Percentiles rank a stretch among this genome's conserved stretches.
These are phyloP conservation scores for Cosmorhoe ocellata DNA, from an alignment of 2,888 invertebrate species.

Conservation along the genomic window DNA sequence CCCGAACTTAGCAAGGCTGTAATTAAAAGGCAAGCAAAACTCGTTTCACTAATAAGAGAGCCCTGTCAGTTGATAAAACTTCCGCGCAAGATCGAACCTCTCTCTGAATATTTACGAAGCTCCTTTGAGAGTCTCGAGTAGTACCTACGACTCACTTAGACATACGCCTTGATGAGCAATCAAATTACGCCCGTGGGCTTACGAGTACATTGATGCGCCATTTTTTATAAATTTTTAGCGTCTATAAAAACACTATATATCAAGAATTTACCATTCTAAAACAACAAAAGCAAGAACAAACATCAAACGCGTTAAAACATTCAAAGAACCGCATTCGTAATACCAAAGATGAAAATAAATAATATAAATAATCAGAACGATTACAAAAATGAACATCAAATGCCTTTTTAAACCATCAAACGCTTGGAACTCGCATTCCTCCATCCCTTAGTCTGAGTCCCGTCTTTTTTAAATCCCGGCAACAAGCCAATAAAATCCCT, in stretches of 20 bases:
- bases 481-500: slow-evolving; percentile 82
- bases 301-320: slow-evolving; percentile 17
- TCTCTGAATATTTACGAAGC: slow-evolving; percentile 74
- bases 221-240: no score
- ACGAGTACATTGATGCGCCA: no score
- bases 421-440: slow-evolving; percentile 64
- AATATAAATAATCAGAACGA: slow-evolving; percentile 58
- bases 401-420: slow-evolving; percentile 63
- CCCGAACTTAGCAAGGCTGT: neutral
- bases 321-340: slow-evolving; percentile 23
- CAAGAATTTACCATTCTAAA: neutral
- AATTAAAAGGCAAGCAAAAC: slow-evolving; percentile 17
- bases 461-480: slow-evolving; percentile 77
- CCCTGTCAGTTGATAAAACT: slow-evolving; percentile 29
- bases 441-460: slow-evolving; percentile 54
- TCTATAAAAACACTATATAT: no score
- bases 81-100: slow-evolving; percentile 55
- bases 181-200: slow-evolving; percentile 17
- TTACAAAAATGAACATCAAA: slow-evolving; percentile 70
- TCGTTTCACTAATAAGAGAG: slow-evolving; percentile 28
- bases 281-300: neutral
- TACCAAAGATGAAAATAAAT: slow-evolving; percentile 39
- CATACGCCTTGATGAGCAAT: slow-evolving; percentile 68
- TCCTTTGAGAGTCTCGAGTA: slow-evolving; percentile 67
- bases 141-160: slow-evolving; percentile 67